These are phyloP conservation scores for Mellivora capensis DNA, from an alignment of 2,113 vertebrate genomes.

Conservation along the genomic window DNA sequence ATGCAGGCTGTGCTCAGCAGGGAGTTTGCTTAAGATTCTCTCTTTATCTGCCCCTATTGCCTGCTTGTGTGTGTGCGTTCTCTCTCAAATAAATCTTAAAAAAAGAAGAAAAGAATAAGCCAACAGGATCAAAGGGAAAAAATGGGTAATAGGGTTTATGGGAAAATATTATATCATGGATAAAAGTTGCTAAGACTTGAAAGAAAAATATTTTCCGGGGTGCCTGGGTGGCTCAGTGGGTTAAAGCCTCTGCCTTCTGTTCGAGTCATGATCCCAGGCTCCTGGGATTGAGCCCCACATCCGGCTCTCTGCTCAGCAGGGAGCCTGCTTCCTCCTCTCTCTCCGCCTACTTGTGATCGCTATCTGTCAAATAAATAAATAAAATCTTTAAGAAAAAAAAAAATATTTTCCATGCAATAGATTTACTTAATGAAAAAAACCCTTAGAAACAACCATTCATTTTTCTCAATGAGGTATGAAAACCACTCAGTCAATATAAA, in stretches of 20 bases:
- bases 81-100: background rate
- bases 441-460: background rate
- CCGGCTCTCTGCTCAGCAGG: no score
- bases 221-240: no score
- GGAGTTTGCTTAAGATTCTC: background rate
- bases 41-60: background rate
- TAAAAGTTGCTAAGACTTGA: constrained; percentile 10
- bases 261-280: no score
- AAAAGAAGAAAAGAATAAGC: background rate
- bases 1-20: background rate
- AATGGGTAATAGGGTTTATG: background rate
- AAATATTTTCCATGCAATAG: background rate
- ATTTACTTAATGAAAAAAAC: background rate
- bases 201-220: background rate
- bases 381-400: background rate
- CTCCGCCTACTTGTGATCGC: no score
- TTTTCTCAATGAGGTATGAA: constrained; percentile 16
- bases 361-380: no score
- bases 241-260: no score
- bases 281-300: no score
- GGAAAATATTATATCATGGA: background rate
- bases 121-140: background rate
- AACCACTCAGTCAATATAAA: background rate
- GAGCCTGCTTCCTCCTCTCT: no score
- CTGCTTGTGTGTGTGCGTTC: background rate